Base-by-base conservation (phyloP, 2,888 invertebrate species). In the Apocheima hispidaria region DNA sequence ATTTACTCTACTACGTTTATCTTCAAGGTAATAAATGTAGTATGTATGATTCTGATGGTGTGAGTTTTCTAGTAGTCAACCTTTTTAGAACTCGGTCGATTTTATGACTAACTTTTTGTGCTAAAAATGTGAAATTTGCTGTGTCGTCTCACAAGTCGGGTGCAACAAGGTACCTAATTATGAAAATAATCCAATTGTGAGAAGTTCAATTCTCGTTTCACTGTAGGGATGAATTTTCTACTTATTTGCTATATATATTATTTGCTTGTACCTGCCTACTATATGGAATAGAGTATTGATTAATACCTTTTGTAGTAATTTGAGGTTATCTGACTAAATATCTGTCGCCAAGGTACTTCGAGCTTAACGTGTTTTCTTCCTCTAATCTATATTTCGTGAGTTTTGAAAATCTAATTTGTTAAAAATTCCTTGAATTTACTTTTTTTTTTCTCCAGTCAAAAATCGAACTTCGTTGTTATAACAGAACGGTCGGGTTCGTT, bases 301-400 rank as follows among this genome's bases (percentile, higher is more conserved):
- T 20, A 51, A 51, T 30, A n/a, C 20, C 28, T 20, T 20, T 26
- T 50, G 26, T 38, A 38, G 23, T 51, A 28, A 51, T 40, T 51
- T 51, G 40, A 51, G n/a, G 16, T 26, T 4, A 46, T 38, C 48
- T 46, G 28, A 38, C 26, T 46, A 26, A 46, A 28, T 38, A 38
- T 55, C 44, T 36, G 46, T 55, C 44, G 55, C 38, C 35, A 38
- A 26, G 28, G 33, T 18, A 30, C 40, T 26, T 28, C n/a, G 51
- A 40, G 30, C 20, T 20, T 40, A 40, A 40, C 20, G 28, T 51
- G 51, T 51, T 51, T 51, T 18, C 51, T 30, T n/a, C 23, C 20
- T 51, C 51, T 40, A 40, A 40, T 40, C 51, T 26, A 51, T 40
- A 28, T 51, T 51, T 40, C 51, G 30, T 51, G 40, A 51, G 40